A percentile compares a stretch with the other conserved stretches of the same genome.
Evolutionary conservation across 2,797 vertebrate species (phyloP).

Genomic region (Paratrypauchen microcephalus): DNA sequence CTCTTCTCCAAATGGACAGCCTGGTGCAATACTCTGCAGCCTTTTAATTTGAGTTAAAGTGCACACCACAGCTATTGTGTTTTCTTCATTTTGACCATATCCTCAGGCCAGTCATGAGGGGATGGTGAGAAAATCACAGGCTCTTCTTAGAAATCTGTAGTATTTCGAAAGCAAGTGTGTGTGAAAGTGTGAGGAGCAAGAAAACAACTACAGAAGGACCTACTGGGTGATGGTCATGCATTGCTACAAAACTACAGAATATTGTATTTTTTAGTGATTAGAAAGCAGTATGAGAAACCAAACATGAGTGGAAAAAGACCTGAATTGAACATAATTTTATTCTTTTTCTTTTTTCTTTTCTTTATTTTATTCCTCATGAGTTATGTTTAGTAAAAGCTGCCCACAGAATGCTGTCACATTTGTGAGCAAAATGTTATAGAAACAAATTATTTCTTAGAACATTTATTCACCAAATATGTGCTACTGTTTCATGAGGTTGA

Average conservation of each 20-base stretch:
- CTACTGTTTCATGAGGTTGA: not conserved
- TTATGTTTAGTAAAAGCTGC: too few species aligned
- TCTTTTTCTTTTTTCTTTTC: too few species aligned
- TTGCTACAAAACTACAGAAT: not conserved
- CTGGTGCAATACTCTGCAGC: not conserved
- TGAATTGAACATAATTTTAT: too few species aligned
- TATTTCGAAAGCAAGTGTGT: too few species aligned
- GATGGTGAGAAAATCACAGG: not conserved
- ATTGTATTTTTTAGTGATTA: not conserved
- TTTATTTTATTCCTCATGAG: too few species aligned
- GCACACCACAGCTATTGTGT: slow-evolving; percentile 10
- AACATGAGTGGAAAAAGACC: too few species aligned
- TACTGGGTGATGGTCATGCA: not conserved
- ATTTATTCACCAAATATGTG: not conserved
- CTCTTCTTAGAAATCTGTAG: too few species aligned
- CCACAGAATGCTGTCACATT: too few species aligned
- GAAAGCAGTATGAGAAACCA: slow-evolving; percentile 44
- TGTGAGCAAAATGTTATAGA: too few species aligned
- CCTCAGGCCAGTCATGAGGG: slow-evolving; percentile 14
- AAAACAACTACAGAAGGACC: too few species aligned
- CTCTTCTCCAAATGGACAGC: slow-evolving; percentile 8
- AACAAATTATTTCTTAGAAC: too few species aligned
- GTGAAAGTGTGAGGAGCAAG: too few species aligned
- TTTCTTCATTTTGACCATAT: slow-evolving; percentile 4
- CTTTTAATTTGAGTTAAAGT: slow-evolving; percentile 11